Evolutionary conservation across 2,888 invertebrate genomes (phyloP), one percentile per base, ranked within the genome.

Genomic region (Melangyna quadrimaculata): DNA sequence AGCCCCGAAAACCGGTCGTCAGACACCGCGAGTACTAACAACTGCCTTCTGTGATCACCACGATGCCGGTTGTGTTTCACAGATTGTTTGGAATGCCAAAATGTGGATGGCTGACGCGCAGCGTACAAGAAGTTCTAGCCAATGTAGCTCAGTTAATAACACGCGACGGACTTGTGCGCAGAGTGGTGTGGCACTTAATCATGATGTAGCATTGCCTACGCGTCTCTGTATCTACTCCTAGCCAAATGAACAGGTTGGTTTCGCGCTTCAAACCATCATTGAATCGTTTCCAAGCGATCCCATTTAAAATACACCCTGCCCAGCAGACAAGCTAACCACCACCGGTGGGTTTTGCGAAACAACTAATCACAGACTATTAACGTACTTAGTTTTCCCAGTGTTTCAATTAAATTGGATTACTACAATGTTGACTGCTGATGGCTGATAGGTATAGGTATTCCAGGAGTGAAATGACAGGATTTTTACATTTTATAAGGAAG

Each of bases 381-480:
- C 80, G 51, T 72, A 80, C 84, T 80, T 55, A 80, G 59, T 80
- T 75, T n/a, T 75, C 80, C 75, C 55, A 79, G 80, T 67, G 71
- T 67, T 75, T 84, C 75, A 84, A 79, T 84, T 84, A 77, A 86
- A 80, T 48, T 77, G 69, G 80, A 77, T 77, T 86, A 77, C 74
- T 48, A 59, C 79, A 65, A 72, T 51, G 70, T 70, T 67, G 78
- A 77, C 57, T 48, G 75, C 24, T 69, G 67, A 65, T 27, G n/a
- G n/a, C n/a, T n/a, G n/a, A n/a, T n/a, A n/a, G n/a, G n/a, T n/a
- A n/a, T n/a, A n/a, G n/a, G n/a, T 63, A 71, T 63, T 63, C 51
- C 67, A 35, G 35, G 17, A 37, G 10, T 69, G 19, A 75, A 69
- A 55, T 72, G 63, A 77, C 77, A 84, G 74, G 74, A 75, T 84